Evolutionary conservation across 2,888 invertebrate genomes (phyloP).

Genomic region (Catocala nupta): DNA sequence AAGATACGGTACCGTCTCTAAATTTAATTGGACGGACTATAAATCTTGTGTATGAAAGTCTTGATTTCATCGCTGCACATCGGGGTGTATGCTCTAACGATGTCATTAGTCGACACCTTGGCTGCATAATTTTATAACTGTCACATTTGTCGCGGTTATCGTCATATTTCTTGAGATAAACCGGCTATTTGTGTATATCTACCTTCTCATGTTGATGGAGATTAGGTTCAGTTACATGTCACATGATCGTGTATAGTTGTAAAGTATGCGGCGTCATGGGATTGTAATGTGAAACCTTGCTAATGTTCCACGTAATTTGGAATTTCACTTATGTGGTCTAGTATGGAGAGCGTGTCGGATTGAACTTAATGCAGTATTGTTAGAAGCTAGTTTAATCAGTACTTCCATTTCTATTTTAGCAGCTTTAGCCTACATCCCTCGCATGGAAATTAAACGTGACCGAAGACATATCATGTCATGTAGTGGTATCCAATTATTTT

Average conservation of each 20-base stretch:
- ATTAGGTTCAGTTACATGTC: conserved; percentile 26
- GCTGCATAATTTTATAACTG: conserved; percentile 58
- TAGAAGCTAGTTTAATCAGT: no score
- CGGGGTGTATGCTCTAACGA: conserved; percentile 37
- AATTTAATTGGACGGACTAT: conserved; percentile 65
- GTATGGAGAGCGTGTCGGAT: conserved; percentile 5
- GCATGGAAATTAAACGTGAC: no score
- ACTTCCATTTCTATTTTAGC: not conserved
- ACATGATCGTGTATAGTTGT: conserved; percentile 25
- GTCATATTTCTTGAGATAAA: conserved; percentile 53
- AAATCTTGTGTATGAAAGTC: conserved; percentile 62
- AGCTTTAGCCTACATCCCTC: not conserved
- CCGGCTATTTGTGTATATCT: conserved; percentile 49
- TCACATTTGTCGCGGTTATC: conserved; percentile 59
- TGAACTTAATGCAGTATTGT: no score
- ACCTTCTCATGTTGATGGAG: conserved; percentile 42
- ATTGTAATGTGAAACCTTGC: conserved; percentile 27
- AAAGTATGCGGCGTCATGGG: conserved; percentile 27
- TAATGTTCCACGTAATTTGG: conserved; percentile 21
- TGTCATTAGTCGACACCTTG: conserved; percentile 61
- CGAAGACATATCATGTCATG: no score
- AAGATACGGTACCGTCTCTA: conserved; percentile 56
- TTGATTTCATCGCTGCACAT: conserved; percentile 54
- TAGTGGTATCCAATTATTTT: no score
- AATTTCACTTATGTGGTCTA: conserved; percentile 18